Base-by-base conservation (phyloP, 2,113 vertebrate species). In the Tricholaema leucomelas region DNA sequence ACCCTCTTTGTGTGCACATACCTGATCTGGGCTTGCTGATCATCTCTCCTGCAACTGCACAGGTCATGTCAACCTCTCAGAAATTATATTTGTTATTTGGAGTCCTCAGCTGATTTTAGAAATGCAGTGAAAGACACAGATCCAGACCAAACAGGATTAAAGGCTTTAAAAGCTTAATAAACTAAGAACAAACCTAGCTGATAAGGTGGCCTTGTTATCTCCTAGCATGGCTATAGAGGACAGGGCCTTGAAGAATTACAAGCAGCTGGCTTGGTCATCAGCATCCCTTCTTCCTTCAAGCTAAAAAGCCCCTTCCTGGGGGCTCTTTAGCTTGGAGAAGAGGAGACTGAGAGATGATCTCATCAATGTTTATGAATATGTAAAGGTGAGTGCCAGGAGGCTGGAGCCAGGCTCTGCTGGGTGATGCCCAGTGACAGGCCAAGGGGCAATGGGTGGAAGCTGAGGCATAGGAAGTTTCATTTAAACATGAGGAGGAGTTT, bases 101-200 rank as follows among this genome's bases (percentile, higher is more conserved):
- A 60, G 70, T 60, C 76, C 78, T 9, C 58, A 55, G 5, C 2
- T 60, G 86, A 73, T 76, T 73, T 42, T 40, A 91, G 79, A 61
- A 90, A 91, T 35, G 30, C 85, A 54, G 48, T 20, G 48, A 76
- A 71, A 89, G 76, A 91, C 48, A 36, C 11, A 69, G 80, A 50
- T 65, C 50, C 59, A 67, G 72, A 74, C n/a, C 52, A 71, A 93
- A 89, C 70, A 77, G 77, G 88, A 94, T 93, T 95, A 95, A 87
- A 84, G 50, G 75, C 35, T 94, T 93, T 90, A 46, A 89, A 83
- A 85, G 87, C 65, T 87, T 85, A 92, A 66, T 85, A 91, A 91
- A 87, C 77, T 59, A 80, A 79, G 63, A 61, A 38, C 56, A 91
- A 90, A 93, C 88, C 85, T 76, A 87, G 78, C 67, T 93, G 85